Evolutionary conservation across 2,113 vertebrate species (phyloP), one percentile per base, ranked within the genome.

Genomic region (Agapornis roseicollis): DNA sequence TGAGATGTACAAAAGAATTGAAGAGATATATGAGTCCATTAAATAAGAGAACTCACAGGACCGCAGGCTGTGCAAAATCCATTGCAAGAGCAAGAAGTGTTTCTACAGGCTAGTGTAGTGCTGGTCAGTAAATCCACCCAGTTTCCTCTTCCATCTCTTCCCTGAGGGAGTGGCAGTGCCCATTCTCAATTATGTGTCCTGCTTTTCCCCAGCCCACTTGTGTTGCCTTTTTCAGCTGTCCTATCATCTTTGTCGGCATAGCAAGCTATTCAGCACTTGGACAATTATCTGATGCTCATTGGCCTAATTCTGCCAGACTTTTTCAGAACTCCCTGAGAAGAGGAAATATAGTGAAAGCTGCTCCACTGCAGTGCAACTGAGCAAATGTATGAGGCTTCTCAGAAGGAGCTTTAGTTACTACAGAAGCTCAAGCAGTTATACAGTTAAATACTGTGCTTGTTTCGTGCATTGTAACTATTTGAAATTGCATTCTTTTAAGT

Each of bases 241-340:
- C 91, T 71, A 10, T 55, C 1, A 50, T 74, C 79, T 90, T 89
- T 95, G 77, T 95, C 74, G 73, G 80, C 4, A 0, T 64, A 49
- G 66, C 3, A 17, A 90, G 83, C 70, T 55, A 33, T 96, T 96
- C 82, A 80, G 49, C 0, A 9, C 96, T 78, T 20, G 79, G 82
- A 84, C 89, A 91, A 69, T 93, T 94, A 90, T 85, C 80, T 94
- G 86, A 93, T 89, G 93, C 85, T 95, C 6, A 0, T 55, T 97
- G 95, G 90, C 96, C 97, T 97, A 33, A 79, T 96, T 96, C 89
- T 97, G 88, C 95, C 81, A 93, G 66, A 41, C 66, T 46, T 82
- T 86, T 44, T 70, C 61, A 1, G 0, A 56, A 9, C 55, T 89
- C 44, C 61, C 90, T 46, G 70, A 39, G 85, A 76, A 76, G 63